Evolutionary conservation across 2,113 vertebrate genomes (phyloP), one percentile per base, ranked within the genome.

Genomic region (Callionymus lyra): DNA sequence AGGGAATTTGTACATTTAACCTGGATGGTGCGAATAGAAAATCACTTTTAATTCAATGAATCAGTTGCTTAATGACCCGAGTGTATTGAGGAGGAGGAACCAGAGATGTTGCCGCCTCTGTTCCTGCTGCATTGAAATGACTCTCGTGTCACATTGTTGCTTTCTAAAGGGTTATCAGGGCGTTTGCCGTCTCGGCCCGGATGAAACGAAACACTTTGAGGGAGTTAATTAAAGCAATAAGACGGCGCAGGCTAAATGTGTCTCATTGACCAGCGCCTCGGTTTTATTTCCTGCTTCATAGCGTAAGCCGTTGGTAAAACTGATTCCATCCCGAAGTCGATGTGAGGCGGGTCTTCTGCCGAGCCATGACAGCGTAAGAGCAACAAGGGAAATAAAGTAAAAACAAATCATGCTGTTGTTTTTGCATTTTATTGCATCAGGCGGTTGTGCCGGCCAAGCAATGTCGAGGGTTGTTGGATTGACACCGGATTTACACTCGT

Each of bases 281-380:
- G 34, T 59, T 64, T 46, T 60, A 50, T 48, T 64, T 68, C 44
- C 31, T 16, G 31, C 41, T 63, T 60, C 43, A 54, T 59, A 37
- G 51, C 50, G 19, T 56, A 57, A 10, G 39, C 50, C 31, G 43
- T 53, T 47, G 52, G 44, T 42, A 55, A 62, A 49, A 53, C 46
- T 42, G 12, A 5, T 27, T 27, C 27, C 56, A 53, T 68, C 53
- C 45, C 33, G 27, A 17, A n/a, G 34, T 47, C 50, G 45, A 60
- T 65, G 70, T 50, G 36, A 52, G 41, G 44, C 27, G 15, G 47
- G 39, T 42, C 54, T 50, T 49, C 63, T 32, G 55, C 46, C 10
- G 44, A 16, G 56, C 53, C 44, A 61, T 57, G 59, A 27, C 21
- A 5, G 66, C 44, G 56, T 27, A 33, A 33, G 19, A 52, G 6